Evolutionary conservation across 2,113 vertebrate genomes (phyloP).

Genomic region (Alligator sinensis): DNA sequence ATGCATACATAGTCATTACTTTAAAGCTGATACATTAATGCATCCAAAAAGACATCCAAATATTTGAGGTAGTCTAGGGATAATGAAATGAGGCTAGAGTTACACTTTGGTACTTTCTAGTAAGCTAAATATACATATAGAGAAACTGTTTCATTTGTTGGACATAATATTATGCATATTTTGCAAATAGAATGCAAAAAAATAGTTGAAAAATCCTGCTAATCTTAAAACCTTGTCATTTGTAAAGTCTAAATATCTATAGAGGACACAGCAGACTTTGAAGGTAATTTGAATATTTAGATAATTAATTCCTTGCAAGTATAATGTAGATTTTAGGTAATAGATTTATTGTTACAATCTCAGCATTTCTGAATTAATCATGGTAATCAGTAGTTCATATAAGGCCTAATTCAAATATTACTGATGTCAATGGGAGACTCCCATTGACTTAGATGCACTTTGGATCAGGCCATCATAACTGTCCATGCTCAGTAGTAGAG

Average conservation of each 20-base stretch:
- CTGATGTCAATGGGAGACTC: not conserved
- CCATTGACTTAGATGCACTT: not conserved
- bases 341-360: not conserved
- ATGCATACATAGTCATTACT: constrained; percentile 67
- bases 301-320: constrained; percentile 2
- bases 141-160: constrained; percentile 70
- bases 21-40: constrained; percentile 66
- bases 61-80: constrained; percentile 61
- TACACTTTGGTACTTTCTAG: constrained; percentile 68
- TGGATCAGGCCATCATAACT: not conserved
- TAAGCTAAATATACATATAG: constrained; percentile 58
- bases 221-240: constrained; percentile 45
- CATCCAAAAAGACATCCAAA: constrained; percentile 52
- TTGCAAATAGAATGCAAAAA: constrained; percentile 57
- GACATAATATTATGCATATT: constrained; percentile 65
- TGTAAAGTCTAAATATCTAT: constrained; percentile 56
- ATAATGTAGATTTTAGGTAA: constrained; percentile 24
- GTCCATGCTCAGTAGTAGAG: not conserved
- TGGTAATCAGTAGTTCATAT: not conserved
- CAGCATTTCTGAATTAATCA: constrained; percentile 23
- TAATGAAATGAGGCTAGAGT: constrained; percentile 70
- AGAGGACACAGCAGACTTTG: constrained; percentile 6
- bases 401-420: not conserved
- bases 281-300: constrained; percentile 37
- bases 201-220: constrained; percentile 62